A percentile compares a stretch with the other conserved stretches of the same genome.
These are phyloP conservation scores for Phymastichus coffea DNA, from an alignment of 1,140 invertebrate genomes.

Conservation along the genomic window DNA sequence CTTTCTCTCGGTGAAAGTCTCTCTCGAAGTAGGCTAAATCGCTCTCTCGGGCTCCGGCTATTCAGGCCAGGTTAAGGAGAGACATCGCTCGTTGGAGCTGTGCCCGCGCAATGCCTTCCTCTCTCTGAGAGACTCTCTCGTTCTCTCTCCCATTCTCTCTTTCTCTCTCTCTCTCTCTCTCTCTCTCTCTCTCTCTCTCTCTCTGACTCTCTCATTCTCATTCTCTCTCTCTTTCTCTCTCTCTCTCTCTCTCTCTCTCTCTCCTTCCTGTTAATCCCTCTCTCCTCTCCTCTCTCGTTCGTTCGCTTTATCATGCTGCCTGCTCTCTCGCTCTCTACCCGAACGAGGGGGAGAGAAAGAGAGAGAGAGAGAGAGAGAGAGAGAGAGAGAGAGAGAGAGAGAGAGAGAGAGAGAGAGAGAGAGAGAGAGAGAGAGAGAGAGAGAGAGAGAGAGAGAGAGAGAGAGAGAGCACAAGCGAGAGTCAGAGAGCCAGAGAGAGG, in stretches of 20 bases:
- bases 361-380: not conserved
- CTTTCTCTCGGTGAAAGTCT: not conserved
- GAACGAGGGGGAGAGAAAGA: not conserved
- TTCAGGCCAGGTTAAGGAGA: slow-evolving; percentile 1
- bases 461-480: not conserved
- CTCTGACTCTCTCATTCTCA: slow-evolving; percentile 5
- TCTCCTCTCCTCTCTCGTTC: slow-evolving; percentile 21
- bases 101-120: not conserved
- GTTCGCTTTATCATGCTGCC: not conserved
- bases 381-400: slow-evolving; percentile 27
- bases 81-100: slow-evolving; percentile 18
- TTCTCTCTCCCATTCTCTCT: not conserved
- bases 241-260: slow-evolving; percentile 8
- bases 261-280: slow-evolving; percentile 8
- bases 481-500: slow-evolving; percentile 4
- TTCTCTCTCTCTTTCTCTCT: slow-evolving; percentile 5
- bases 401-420: slow-evolving; percentile 14
- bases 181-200: not conserved
- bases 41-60: not conserved
- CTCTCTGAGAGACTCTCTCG: not conserved
- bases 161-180: slow-evolving; percentile 20
- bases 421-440: slow-evolving; percentile 9
- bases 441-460: not conserved
- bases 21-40: slow-evolving; percentile 1
- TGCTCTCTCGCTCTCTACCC: slow-evolving; percentile 20